A percentile compares a stretch with the other conserved stretches of the same genome.
Evolutionary conservation across 2,113 vertebrate genomes (phyloP).

Genomic region (Odobenus rosmarus): DNA sequence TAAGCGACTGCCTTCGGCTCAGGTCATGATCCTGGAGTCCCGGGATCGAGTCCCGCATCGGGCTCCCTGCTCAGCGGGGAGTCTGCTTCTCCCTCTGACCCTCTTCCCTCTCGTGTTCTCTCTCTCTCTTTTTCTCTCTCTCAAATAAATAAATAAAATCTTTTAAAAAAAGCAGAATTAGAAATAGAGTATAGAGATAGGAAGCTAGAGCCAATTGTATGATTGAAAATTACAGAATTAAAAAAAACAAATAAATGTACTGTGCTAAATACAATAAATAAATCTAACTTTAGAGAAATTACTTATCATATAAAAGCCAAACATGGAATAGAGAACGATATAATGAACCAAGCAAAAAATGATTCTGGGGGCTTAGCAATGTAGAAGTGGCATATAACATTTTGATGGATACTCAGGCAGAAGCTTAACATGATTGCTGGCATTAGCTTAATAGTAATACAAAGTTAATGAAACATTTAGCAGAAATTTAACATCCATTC

Average conservation of each 20-base stretch:
- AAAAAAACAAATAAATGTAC: conserved; percentile 44
- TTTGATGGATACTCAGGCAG: conserved; percentile 34
- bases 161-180: background rate
- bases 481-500: conserved; percentile 52
- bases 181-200: background rate
- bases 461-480: conserved; percentile 75
- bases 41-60: too few species aligned
- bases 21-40: too few species aligned
- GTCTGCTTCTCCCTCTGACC: too few species aligned
- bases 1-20: too few species aligned
- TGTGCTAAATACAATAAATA: background rate
- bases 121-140: too few species aligned
- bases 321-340: background rate
- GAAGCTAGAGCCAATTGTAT: background rate
- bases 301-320: background rate
- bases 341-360: background rate
- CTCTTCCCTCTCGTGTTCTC: too few species aligned
- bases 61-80: too few species aligned
- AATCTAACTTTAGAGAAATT: background rate
- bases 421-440: conserved; percentile 64
- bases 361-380: background rate
- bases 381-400: background rate
- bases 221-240: conserved; percentile 56
- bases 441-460: conserved; percentile 54
- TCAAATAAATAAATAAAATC: too few species aligned